Evolutionary conservation across 2,888 invertebrate genomes (phyloP), one percentile per base, ranked within the genome.

Genomic region (Dendrolimus pini): DNA sequence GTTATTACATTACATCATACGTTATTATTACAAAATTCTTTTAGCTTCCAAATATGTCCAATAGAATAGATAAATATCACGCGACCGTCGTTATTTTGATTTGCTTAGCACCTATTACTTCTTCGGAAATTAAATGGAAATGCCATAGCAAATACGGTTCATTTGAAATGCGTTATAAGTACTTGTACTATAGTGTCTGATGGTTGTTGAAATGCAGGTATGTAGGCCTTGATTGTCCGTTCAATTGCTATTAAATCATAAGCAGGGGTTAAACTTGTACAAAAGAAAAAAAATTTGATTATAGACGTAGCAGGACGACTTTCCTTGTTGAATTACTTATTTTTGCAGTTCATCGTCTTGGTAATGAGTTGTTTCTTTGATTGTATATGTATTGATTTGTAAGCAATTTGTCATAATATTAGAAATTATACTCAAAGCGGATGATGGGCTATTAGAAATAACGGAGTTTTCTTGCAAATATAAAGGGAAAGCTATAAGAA

Each of bases 61-160:
- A 68, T 66, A 61, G 67, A 77, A 75, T 77, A 74, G 72, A 79
- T 77, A 70, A 65, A 64, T 72, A 80, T 74, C 87, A 87, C 84
- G 87, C 85, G 74, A 86, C 66, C 67, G 70, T 70, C 68, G 77
- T 81, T 82, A 85, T 85, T 86, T 86, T 84, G 85, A 87, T 85
- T 85, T 87, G 82, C 79, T 82, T 77, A 75, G 67, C 75, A 75
- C 68, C 74, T 74, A 12, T 53, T 47, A 47, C 9, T 12, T 6
- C 9, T 9, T 10, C 47, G 47, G 66, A 74, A 80, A 81, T 80
- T 74, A 75, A 83, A 82, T 83, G 81, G 75, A 82, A 79, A 78
- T 74, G 75, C 70, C 69, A 75, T 69, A 70, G 80, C 80, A 78
- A 79, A 81, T 74, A 77, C 77, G 70, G 82, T 84, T 82, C 80